Conservation (phyloP, 2,113 vertebrate species). For the Sinocyclocheilus anshuiensis region DNA sequence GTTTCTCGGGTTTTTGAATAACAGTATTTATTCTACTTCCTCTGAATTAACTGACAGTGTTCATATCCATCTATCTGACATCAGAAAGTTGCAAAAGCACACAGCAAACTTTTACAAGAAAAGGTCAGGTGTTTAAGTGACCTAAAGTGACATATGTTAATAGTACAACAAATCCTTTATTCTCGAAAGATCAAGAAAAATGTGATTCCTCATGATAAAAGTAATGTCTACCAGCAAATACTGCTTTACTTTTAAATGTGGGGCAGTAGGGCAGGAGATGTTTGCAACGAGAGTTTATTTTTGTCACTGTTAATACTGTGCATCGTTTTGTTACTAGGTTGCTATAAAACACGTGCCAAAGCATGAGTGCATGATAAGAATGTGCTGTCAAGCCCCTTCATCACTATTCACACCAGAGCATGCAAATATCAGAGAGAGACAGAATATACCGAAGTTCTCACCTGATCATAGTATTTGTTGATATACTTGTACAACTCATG, state of each 20-base stretch:
- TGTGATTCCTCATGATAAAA: not conserved
- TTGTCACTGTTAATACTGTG: not conserved
- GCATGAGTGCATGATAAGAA: not conserved
- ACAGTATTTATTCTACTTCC: too few species aligned
- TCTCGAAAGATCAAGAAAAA: not conserved
- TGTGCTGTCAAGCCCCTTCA: not conserved
- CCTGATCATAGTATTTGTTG: slow-evolving; percentile 98
- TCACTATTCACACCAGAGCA: not conserved
- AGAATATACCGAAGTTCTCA: slow-evolving; percentile 65
- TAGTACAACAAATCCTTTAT: not conserved
- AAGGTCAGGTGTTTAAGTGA: not conserved
- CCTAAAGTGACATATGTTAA: not conserved
- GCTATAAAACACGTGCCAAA: not conserved
- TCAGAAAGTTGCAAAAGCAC: not conserved
- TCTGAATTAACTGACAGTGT: too few species aligned
- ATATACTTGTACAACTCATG: slow-evolving; percentile 98
- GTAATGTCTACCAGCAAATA: not conserved
- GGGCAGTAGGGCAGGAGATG: not conserved
- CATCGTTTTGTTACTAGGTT: not conserved
- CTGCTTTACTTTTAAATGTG: not conserved
- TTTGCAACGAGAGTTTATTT: slow-evolving; percentile 1
- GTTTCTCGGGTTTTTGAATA: too few species aligned
- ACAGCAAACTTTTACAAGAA: not conserved
- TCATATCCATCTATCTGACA: not conserved
- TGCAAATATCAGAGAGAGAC: not conserved